Evolutionary conservation across 2,113 vertebrate species (phyloP).

Genomic region (Solenodon paradoxus): DNA sequence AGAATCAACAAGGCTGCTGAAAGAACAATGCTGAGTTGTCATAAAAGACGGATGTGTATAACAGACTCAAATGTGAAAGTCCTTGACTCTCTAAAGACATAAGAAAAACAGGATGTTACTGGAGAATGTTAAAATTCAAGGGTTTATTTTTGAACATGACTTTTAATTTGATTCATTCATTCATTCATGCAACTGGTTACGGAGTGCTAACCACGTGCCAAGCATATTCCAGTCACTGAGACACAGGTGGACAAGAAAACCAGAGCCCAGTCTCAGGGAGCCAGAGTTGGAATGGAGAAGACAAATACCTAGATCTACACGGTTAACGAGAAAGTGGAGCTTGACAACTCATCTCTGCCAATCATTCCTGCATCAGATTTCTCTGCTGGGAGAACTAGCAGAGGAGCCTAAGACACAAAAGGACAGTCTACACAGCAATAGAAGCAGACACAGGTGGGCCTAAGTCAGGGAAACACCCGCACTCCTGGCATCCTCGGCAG

Average conservation of each 20-base stretch:
- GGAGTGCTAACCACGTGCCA: background rate
- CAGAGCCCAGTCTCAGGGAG: background rate
- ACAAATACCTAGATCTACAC: background rate
- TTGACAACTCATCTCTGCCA: background rate
- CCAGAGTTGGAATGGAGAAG: background rate
- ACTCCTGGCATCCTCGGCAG: background rate
- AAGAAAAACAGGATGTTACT: background rate
- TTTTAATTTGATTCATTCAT: background rate
- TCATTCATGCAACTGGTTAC: background rate
- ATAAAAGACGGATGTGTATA: background rate
- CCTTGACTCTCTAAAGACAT: background rate
- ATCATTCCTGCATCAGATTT: background rate
- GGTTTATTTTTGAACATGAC: background rate
- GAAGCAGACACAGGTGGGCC: too few relatives aligned
- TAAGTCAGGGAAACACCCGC: too few relatives aligned
- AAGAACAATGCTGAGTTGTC: background rate
- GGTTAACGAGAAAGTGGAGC: background rate
- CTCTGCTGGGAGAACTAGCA: background rate
- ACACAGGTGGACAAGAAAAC: background rate
- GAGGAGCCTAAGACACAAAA: background rate
- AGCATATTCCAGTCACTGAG: background rate
- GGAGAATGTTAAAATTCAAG: background rate
- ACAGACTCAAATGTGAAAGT: background rate
- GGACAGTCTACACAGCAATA: background rate
- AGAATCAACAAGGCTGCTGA: background rate